Conservation (phyloP, 1,140 invertebrate species). For the Leptinotarsa undecemlineata region DNA sequence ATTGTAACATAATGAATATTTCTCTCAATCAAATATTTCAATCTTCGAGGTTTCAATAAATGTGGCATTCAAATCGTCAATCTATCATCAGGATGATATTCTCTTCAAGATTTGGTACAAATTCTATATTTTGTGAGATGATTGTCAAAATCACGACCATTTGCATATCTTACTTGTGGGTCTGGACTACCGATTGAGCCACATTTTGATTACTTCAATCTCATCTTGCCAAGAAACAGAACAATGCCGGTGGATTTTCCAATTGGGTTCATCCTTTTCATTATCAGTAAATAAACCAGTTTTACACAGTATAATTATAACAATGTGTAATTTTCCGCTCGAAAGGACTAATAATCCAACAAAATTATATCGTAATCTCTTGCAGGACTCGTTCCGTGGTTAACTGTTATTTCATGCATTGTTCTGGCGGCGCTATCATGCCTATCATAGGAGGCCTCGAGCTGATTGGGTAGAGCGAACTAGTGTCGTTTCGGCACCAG, state of each 20-base stretch:
- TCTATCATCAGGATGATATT: too few relatives aligned
- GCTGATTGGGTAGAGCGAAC: slow-evolving; percentile 40
- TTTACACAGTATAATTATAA: slow-evolving; percentile 7
- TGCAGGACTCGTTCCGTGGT: slow-evolving; percentile 35
- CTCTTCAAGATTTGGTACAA: too few relatives aligned
- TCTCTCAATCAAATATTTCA: too few relatives aligned
- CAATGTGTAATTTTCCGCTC: slow-evolving; percentile 21
- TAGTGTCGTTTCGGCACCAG: slow-evolving; percentile 27
- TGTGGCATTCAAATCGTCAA: too few relatives aligned
- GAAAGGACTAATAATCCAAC: slow-evolving; percentile 36
- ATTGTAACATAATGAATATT: too few relatives aligned
- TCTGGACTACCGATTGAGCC: too few relatives aligned
- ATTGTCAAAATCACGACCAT: too few relatives aligned
- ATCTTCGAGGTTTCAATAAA: too few relatives aligned
- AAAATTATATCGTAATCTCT: slow-evolving; percentile 36
- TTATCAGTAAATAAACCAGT: slow-evolving; percentile 16
- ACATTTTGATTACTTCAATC: neutral
- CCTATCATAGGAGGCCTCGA: slow-evolving; percentile 35
- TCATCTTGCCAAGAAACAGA: neutral
- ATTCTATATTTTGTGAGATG: too few relatives aligned
- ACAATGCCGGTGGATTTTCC: neutral
- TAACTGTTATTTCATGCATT: slow-evolving; percentile 45
- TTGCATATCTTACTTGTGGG: too few relatives aligned
- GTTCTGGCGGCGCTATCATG: slow-evolving; percentile 36
- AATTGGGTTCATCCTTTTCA: slow-evolving; percentile 6